Evolutionary conservation across 1,140 invertebrate species (phyloP), one percentile per base, ranked within the genome.

Genomic region (Drusus annulatus): DNA sequence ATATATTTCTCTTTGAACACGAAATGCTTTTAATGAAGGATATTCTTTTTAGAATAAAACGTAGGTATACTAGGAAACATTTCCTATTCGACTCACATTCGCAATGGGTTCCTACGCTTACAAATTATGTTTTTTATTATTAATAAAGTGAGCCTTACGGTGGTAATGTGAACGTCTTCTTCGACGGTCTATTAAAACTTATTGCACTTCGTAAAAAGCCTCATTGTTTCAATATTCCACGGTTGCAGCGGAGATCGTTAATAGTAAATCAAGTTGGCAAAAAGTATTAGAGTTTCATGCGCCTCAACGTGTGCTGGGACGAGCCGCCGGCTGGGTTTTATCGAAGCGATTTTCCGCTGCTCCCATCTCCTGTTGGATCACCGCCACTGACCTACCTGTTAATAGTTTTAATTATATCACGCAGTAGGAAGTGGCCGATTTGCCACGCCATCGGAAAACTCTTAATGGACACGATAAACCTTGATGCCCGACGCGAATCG

Each of bases 361-460:
- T 71, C 45, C 36, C 68, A 15, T 19, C 52, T 71, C 31, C 63
- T 51, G 45, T 51, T 16, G 16, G 19, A 71, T 21, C 68, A 71
- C 54, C 36, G 10, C 68, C 52, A 19, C 19, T 16, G 68, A 50
- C 16, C 36, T 52, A 19, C 45, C 68, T 51, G 68, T 71, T 71
- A 71, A 69, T 69, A 71, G 68, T 71, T 71, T 71, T 71, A 71
- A 71, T 71, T 71, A 71, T 71, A 19, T 51, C 36, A 71, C 45
- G 45, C 68, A 13, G 68, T 71, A 52, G 68, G 45, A 52, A 71
- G 15, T 52, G 68, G 10, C 45, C n/a, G 68, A 71, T 71, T 71
- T n/a, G 23, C 68, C 68, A 71, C 68, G 68, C 68, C 15, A 71
- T 71, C 50, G 17, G 68, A 71, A 52, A 52, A 51, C 15, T 45